phyloP scores from a whole-genome alignment of 2,113 vertebrate species.

The Pomatostomus ruficeps region DNA sequence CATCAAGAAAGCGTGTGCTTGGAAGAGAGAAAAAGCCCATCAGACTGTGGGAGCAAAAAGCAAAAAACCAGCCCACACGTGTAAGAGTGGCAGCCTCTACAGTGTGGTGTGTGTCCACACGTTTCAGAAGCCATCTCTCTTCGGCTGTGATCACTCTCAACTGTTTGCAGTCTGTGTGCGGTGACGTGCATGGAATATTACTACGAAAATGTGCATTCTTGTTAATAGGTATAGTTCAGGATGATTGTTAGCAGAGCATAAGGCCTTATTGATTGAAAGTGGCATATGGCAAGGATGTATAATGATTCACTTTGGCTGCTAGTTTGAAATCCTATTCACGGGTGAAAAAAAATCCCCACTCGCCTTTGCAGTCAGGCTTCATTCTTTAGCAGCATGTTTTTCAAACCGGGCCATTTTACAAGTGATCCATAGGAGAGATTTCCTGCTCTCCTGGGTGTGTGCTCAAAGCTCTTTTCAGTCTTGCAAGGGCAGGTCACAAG shows the following conservation, averaged over 20 bases:
- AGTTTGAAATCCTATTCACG: conserved; percentile 45
- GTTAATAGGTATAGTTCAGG: conserved; percentile 62
- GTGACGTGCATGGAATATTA: conserved; percentile 30
- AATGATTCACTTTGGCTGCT: conserved; percentile 66
- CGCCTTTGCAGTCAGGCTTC: conserved; percentile 52
- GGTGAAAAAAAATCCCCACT: not conserved
- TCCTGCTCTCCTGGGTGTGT: conserved; percentile 52
- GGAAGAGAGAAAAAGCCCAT: not conserved
- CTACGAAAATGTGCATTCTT: conserved; percentile 51
- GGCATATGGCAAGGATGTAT: conserved; percentile 65
- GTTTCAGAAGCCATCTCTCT: conserved; percentile 13
- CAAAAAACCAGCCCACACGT: conserved; percentile 7
- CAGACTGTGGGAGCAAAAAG: conserved; percentile 6
- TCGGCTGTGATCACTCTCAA: not conserved
- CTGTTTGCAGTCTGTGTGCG: conserved; percentile 20
- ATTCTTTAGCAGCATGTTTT: conserved; percentile 38
- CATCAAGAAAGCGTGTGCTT: not conserved
- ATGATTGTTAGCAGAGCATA: conserved; percentile 68
- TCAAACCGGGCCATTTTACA: conserved; percentile 17
- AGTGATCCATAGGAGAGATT: conserved; percentile 43
- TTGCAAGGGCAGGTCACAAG: conserved; percentile 50
- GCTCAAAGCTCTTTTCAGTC: conserved; percentile 53
- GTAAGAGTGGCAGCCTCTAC: conserved; percentile 52
- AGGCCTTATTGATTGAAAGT: conserved; percentile 67
- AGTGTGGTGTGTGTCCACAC: conserved; percentile 21